phyloP scores from a whole-genome alignment of 1,140 invertebrate species.

The Episyrphus balteatus region DNA sequence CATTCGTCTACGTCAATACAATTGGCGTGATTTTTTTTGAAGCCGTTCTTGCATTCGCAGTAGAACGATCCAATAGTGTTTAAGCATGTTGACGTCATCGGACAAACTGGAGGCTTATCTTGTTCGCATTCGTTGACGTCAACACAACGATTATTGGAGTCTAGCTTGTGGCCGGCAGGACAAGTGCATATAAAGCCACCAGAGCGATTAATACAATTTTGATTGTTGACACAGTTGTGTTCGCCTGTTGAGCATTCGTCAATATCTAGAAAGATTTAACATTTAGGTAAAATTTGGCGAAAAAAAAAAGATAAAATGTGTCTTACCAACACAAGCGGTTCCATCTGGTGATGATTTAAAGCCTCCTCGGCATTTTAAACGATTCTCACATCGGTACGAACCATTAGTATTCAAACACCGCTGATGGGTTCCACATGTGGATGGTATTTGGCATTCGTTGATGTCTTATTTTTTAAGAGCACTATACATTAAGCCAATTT shows the following conservation, averaged over 20 bases:
- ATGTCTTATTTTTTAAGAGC: constrained; percentile 25
- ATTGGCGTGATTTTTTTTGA: constrained; percentile 44
- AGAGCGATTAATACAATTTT: constrained; percentile 60
- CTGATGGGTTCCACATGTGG: constrained; percentile 34
- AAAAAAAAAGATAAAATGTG: constrained; percentile 1
- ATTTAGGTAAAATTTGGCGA: background rate
- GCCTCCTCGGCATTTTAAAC: constrained; percentile 38
- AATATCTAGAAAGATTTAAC: constrained; percentile 40
- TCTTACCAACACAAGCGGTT: constrained; percentile 36
- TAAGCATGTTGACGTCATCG: constrained; percentile 52
- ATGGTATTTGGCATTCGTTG: constrained; percentile 36
- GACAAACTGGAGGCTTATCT: constrained; percentile 41
- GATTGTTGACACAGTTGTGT: constrained; percentile 55
- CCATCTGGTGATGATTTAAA: constrained; percentile 37
- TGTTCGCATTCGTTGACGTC: constrained; percentile 80
- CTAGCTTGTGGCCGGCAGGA: constrained; percentile 49
- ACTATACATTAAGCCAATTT: too few relatives aligned
- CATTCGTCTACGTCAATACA: constrained; percentile 62
- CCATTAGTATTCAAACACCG: constrained; percentile 47
- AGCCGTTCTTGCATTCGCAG: constrained; percentile 68
- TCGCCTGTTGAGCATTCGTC: constrained; percentile 56
- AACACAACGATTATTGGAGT: constrained; percentile 61
- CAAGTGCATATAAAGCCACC: constrained; percentile 69
- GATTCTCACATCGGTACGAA: constrained; percentile 43
- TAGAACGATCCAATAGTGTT: constrained; percentile 74